A percentile compares a stretch with the other conserved stretches of the same genome.
phyloP scores from a whole-genome alignment of 2,113 vertebrate genomes.

The Lampris incognitus region DNA sequence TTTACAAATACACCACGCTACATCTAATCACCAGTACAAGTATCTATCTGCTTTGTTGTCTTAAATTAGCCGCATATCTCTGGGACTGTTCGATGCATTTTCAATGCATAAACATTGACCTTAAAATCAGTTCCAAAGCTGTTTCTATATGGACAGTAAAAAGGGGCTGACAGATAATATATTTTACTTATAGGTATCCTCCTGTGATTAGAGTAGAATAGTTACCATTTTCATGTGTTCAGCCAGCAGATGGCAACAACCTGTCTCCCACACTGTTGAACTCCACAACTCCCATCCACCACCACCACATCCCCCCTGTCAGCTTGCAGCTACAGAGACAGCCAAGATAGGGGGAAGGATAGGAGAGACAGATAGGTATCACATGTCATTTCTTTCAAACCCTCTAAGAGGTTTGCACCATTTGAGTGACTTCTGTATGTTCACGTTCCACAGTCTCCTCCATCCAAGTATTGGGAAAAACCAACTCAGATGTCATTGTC shows the following conservation, averaged over 20 bases:
- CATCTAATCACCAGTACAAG: too few species aligned
- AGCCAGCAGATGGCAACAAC: constrained; percentile 69
- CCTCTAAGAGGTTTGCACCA: not conserved
- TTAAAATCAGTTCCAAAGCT: too few species aligned
- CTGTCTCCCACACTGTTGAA: constrained; percentile 31
- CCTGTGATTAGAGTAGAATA: not conserved
- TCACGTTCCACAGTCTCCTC: not conserved
- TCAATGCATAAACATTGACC: too few species aligned
- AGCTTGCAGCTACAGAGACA: not conserved
- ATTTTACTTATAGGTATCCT: not conserved
- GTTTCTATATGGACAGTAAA: not conserved
- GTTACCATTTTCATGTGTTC: constrained; percentile 12
- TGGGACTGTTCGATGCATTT: too few species aligned
- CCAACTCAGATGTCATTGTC: constrained; percentile 15
- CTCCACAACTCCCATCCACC: constrained; percentile 18
- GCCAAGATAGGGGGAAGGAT: not conserved
- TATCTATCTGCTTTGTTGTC: too few species aligned
- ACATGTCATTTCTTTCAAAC: not conserved
- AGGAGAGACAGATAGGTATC: not conserved
- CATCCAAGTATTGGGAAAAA: constrained; percentile 6
- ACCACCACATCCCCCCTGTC: not conserved
- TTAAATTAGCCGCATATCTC: not conserved
- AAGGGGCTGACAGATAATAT: not conserved
- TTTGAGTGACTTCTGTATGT: constrained; percentile 9
- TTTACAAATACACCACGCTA: too few species aligned